These are phyloP conservation scores for Dryococelus australis DNA, from an alignment of 2,888 invertebrate species.

Conservation along the genomic window DNA sequence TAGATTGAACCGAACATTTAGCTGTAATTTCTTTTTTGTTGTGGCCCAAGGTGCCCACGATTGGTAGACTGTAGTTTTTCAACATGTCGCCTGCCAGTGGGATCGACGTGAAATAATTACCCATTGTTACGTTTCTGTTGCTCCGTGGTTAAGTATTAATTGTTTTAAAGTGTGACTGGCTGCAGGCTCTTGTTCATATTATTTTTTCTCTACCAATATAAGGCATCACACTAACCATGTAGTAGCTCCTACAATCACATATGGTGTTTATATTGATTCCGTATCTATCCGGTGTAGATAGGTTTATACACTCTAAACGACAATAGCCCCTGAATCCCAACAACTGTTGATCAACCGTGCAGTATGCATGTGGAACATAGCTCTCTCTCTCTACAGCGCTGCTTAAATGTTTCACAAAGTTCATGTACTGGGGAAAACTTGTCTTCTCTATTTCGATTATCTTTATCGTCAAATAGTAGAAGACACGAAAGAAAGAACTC, in stretches of 20 bases:
- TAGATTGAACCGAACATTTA: not conserved
- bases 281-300: not conserved
- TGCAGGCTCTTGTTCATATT: not conserved
- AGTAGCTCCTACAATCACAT: not conserved
- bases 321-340: not conserved
- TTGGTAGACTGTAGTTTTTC: not conserved
- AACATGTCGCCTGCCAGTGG: not conserved
- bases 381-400: not conserved
- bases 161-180: not conserved
- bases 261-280: not conserved
- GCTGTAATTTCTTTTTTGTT: not conserved
- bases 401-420: not conserved
- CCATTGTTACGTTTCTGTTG: not conserved
- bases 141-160: not conserved
- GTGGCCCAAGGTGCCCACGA: not conserved
- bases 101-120: not conserved
- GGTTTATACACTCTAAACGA: not conserved
- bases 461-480: not conserved
- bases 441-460: not conserved
- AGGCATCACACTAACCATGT: not conserved
- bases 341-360: not conserved
- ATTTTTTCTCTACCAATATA: not conserved
- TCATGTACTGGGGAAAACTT: not conserved
- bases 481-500: too few relatives aligned
- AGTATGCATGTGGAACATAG: not conserved